Base-by-base conservation (phyloP, 2,888 invertebrate genomes). In the Acleris emargana region DNA sequence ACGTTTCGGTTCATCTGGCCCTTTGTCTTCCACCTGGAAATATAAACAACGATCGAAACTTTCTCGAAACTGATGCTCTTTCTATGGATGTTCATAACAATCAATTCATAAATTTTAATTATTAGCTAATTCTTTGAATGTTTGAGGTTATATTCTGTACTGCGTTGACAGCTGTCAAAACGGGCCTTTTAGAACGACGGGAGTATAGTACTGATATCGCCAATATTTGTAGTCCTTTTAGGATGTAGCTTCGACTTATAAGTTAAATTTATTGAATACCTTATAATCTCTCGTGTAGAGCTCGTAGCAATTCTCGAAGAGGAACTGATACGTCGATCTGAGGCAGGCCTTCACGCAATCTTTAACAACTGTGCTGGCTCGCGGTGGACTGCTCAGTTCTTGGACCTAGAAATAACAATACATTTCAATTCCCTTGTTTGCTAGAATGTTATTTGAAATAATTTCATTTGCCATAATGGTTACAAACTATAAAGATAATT, bases 301-400 rank as follows among this genome's bases (percentile, higher is more conserved):
- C 82, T 99, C 99, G 88, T 98, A 98, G 82, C 99, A 99, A 93
- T 99, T 99, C 88, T 99, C 99, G 89, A 99, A 99, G 71, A 99
- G 95, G 93, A 99, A 99, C 93, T 99, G 99, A 94, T 99, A 99
- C 75, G 99, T 99, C 71, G 99, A 98, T 86, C 98, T 95, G 83
- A 99, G 96, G 93, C 99, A 99, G 63, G 99, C 99, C 86, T 98
- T 99, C 63, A 99, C 99, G 90, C 99, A 99, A 93, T 99, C 99
- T 93, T 99, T 99, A 60, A 99, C 99, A 49, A 99, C 99, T 25
- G 98, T 98, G 88, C 99, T 98, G 68, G 99, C 99, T 76, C 99
- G 94, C 2, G 99, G 99, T 62, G 99, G 99, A 92, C 98, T 98
- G 63, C 99, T 97, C 73, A 99, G 90, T 87, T 99, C 99, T 94